A percentile compares a stretch with the other conserved stretches of the same genome.
Conservation (phyloP, 2,113 vertebrate genomes). For the Willisornis vidua region DNA sequence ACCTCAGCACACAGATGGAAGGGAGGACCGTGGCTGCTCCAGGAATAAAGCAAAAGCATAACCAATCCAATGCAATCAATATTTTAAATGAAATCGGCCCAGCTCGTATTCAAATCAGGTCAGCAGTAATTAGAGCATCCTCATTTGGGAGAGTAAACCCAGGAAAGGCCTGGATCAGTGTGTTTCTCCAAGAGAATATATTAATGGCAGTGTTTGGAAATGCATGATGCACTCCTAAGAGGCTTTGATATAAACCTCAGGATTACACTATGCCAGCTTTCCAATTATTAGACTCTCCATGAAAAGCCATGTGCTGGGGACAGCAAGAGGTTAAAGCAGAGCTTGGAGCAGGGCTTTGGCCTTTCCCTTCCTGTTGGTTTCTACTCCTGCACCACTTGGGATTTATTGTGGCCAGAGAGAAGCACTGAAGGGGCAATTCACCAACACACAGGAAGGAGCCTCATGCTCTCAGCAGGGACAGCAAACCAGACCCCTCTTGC, state of each 20-base stretch:
- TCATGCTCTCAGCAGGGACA: neutral
- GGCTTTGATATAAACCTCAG: conserved; percentile 55
- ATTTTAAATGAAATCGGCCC: neutral
- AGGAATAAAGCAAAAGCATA: neutral
- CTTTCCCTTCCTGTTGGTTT: neutral
- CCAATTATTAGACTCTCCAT: neutral
- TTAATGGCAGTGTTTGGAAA: conserved; percentile 18
- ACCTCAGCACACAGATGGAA: neutral
- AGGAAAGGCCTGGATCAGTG: neutral
- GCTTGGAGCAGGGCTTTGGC: neutral
- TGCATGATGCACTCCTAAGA: neutral
- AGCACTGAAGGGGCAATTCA: neutral
- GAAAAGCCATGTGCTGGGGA: neutral
- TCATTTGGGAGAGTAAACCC: neutral
- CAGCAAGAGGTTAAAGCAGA: conserved; percentile 25
- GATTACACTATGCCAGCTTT: conserved; percentile 36
- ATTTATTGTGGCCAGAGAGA: neutral
- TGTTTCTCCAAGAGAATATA: neutral
- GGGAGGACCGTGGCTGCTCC: neutral
- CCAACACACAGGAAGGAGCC: neutral
- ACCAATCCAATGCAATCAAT: neutral
- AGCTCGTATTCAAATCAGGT: conserved; percentile 37
- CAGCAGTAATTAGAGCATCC: conserved; percentile 28
- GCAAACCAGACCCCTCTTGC: neutral
- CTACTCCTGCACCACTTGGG: neutral